Evolutionary conservation across 2,797 vertebrate species (phyloP).

Genomic region (Rallus crepitans): DNA sequence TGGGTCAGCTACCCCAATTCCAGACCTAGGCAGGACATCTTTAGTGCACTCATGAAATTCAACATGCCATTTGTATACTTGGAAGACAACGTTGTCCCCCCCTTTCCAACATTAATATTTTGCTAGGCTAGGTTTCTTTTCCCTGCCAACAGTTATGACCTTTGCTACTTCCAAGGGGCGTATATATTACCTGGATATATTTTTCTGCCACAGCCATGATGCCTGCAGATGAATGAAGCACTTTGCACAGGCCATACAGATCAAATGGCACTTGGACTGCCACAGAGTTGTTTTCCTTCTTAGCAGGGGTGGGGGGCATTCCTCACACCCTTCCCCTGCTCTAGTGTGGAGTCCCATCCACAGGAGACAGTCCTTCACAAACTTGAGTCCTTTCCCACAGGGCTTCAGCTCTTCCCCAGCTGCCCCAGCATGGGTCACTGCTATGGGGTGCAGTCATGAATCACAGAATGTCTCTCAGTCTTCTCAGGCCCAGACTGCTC

Average conservation of each 20-base stretch:
- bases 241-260: not conserved
- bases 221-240: not conserved
- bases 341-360: too few species aligned
- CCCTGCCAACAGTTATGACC: not conserved
- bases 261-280: not conserved
- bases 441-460: too few species aligned
- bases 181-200: not conserved
- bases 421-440: too few species aligned
- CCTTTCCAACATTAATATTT: not conserved
- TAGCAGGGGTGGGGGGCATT: too few species aligned
- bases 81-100: not conserved
- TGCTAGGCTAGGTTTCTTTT: not conserved
- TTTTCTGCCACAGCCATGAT: not conserved
- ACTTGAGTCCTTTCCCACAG: too few species aligned
- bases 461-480: too few species aligned
- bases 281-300: too few species aligned
- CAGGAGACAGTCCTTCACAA: too few species aligned
- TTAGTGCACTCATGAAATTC: not conserved
- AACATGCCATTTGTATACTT: not conserved
- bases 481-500: too few species aligned
- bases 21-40: not conserved
- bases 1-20: not conserved
- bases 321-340: too few species aligned
- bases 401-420: too few species aligned
- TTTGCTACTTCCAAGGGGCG: not conserved